phyloP scores from a whole-genome alignment of 2,888 invertebrate genomes.

The Sinhomidia bicolor region DNA sequence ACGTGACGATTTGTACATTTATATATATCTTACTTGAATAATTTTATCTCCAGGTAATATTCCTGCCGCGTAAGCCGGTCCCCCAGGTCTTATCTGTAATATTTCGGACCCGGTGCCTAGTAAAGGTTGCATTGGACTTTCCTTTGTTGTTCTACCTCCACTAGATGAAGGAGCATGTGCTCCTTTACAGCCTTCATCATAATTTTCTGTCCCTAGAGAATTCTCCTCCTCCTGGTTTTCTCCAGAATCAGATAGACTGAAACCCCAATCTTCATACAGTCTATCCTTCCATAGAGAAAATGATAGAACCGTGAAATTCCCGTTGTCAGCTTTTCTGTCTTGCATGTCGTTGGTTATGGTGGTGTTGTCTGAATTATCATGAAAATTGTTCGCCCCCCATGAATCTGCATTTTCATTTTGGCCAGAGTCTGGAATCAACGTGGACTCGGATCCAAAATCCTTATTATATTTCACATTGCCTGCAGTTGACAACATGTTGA shows the following conservation, averaged over 20 bases:
- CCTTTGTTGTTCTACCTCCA: background rate
- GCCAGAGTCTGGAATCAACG: constrained; percentile 72
- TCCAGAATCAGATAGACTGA: constrained; percentile 76
- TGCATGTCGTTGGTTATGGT: background rate
- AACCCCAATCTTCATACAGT: constrained; percentile 80
- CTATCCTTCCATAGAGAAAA: constrained; percentile 76
- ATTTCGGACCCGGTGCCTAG: constrained; percentile 57
- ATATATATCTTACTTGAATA: constrained; percentile 75
- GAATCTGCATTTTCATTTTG: constrained; percentile 45
- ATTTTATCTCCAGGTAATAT: constrained; percentile 77
- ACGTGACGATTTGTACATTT: background rate
- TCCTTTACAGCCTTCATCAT: constrained; percentile 19
- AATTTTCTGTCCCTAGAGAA: constrained; percentile 26
- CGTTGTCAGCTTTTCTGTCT: constrained; percentile 25
- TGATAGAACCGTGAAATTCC: constrained; percentile 59
- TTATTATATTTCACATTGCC: constrained; percentile 47
- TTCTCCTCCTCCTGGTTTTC: constrained; percentile 62
- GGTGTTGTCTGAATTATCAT: constrained; percentile 9
- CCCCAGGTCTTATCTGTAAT: constrained; percentile 78
- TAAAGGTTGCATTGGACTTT: background rate
- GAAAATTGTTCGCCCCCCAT: constrained; percentile 49
- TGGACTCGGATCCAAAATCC: constrained; percentile 72
- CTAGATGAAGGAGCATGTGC: background rate
- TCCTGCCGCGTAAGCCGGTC: constrained; percentile 78
- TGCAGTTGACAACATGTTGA: constrained; percentile 59